A percentile compares a stretch with the other conserved stretches of the same genome.
These are phyloP conservation scores for Nephrotoma guestfalica DNA, from an alignment of 2,888 invertebrate species.

Conservation along the genomic window DNA sequence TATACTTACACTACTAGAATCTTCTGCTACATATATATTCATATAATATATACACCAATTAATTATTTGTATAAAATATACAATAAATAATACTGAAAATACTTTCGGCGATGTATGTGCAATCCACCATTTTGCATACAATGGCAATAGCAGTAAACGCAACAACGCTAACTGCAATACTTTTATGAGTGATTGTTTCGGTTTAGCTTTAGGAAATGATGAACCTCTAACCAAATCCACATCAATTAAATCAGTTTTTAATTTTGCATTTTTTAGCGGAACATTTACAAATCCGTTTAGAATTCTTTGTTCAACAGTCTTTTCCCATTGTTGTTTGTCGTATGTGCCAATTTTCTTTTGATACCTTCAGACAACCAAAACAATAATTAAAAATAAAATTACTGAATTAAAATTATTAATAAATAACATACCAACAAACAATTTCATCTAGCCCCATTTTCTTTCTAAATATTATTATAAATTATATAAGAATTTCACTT, in stretches of 20 bases:
- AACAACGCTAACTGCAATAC: slow-evolving; percentile 72
- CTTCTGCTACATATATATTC: slow-evolving; percentile 15
- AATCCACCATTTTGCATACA: slow-evolving; percentile 80
- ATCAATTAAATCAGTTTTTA: slow-evolving; percentile 88
- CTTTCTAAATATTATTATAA: neutral
- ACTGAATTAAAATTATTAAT: neutral
- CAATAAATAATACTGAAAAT: slow-evolving; percentile 55
- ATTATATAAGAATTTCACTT: neutral
- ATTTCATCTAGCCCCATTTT: slow-evolving; percentile 34
- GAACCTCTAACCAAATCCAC: slow-evolving; percentile 93
- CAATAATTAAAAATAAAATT: neutral
- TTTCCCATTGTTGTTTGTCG: slow-evolving; percentile 96
- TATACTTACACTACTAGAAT: neutral
- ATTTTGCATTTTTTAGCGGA: slow-evolving; percentile 59
- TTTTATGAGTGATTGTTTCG: slow-evolving; percentile 77
- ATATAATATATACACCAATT: slow-evolving; percentile 31
- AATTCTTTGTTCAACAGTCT: slow-evolving; percentile 83
- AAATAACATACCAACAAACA: slow-evolving; percentile 26
- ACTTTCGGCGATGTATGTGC: slow-evolving; percentile 70
- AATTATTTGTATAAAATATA: slow-evolving; percentile 58
- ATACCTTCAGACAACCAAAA: slow-evolving; percentile 45
- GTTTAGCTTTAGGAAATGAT: slow-evolving; percentile 90
- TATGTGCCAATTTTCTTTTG: slow-evolving; percentile 93
- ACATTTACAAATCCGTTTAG: slow-evolving; percentile 71
- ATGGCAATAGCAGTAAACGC: slow-evolving; percentile 69